Conservation (phyloP, 2,113 vertebrate species). For the Pygoscelis adeliae region DNA sequence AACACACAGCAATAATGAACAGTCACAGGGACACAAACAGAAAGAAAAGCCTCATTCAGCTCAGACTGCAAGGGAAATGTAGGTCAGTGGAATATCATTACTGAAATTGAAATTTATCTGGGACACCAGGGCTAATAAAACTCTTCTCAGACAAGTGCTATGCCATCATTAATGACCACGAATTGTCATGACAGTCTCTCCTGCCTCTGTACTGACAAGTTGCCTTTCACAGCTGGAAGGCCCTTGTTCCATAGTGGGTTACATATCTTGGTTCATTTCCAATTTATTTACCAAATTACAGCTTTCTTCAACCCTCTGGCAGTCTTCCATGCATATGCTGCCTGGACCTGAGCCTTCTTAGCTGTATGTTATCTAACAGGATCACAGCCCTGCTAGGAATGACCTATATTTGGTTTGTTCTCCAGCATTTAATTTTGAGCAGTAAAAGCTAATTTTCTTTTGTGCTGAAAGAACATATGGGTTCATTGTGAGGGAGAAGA, state of each 20-base stretch:
- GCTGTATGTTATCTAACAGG: constrained; percentile 27
- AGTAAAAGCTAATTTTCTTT: constrained; percentile 60
- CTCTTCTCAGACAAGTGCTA: not conserved
- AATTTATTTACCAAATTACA: not conserved
- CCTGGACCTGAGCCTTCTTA: not conserved
- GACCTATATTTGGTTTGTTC: constrained; percentile 56
- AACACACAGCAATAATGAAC: not conserved
- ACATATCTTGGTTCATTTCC: not conserved
- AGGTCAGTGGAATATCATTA: constrained; percentile 57
- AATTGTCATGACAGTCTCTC: not conserved
- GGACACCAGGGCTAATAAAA: not conserved
- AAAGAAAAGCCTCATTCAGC: constrained; percentile 8
- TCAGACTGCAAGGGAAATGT: not conserved
- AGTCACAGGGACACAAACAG: not conserved
- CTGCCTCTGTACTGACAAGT: not conserved
- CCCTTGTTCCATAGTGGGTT: not conserved
- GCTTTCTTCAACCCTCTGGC: not conserved
- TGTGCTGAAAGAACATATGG: constrained; percentile 39
- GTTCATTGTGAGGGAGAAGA: constrained; percentile 50
- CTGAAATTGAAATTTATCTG: constrained; percentile 21
- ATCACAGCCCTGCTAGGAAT: constrained; percentile 2
- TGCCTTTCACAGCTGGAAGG: not conserved
- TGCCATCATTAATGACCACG: not conserved
- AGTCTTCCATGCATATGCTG: not conserved
- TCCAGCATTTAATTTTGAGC: constrained; percentile 44